Evolutionary conservation across 1,140 invertebrate species (phyloP).

Genomic region (Drosophila navojoa): DNA sequence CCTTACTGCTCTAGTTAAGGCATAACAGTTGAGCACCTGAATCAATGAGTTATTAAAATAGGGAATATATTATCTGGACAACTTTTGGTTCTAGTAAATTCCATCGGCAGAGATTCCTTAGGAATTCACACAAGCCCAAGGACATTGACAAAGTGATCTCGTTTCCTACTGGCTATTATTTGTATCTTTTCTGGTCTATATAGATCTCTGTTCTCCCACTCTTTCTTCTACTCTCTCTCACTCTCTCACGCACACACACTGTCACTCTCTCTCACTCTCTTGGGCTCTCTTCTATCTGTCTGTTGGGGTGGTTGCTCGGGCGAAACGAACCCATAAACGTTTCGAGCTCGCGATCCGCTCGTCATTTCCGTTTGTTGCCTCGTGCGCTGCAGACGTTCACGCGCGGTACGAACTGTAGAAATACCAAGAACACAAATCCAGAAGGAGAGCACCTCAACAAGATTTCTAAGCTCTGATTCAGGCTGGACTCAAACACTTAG

Average conservation of each 20-base stretch:
- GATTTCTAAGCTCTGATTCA: slow-evolving; percentile 1
- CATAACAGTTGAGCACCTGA: no score
- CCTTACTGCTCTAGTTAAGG: no score
- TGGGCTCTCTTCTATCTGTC: background rate
- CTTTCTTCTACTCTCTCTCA: background rate
- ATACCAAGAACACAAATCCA: background rate
- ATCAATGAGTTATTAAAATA: background rate
- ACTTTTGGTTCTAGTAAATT: no score
- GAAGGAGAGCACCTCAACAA: background rate
- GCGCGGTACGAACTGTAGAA: background rate
- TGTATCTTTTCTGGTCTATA: slow-evolving; percentile 5
- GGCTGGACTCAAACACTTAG: background rate
- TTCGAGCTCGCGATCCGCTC: slow-evolving; percentile 31
- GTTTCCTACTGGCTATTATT: slow-evolving; percentile 11
- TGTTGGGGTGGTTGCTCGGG: slow-evolving; percentile 26
- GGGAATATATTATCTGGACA: background rate
- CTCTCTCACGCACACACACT: background rate
- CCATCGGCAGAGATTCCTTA: background rate
- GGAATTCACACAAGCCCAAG: background rate
- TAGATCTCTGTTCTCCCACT: background rate
- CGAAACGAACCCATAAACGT: slow-evolving; percentile 37
- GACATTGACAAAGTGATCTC: slow-evolving; percentile 36
- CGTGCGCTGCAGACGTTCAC: slow-evolving; percentile 59
- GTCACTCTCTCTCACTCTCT: background rate
- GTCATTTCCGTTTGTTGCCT: slow-evolving; percentile 72